Percentiles rank a stretch among this genome's conserved stretches.
Evolutionary conservation across 2,888 invertebrate genomes (phyloP).

Genomic region (Hydropsyche betteni): DNA sequence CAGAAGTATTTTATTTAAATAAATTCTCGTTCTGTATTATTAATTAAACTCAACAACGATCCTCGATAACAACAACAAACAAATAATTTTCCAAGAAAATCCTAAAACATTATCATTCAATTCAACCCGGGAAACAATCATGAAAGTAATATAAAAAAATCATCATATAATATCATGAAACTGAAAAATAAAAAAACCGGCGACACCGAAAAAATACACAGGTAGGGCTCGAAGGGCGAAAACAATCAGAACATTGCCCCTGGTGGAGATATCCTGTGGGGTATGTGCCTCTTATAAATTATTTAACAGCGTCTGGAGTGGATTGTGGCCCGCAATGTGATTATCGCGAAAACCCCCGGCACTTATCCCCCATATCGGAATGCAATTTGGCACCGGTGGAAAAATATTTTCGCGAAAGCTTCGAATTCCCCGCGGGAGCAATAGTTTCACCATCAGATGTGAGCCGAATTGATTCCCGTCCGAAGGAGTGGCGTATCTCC

Average conservation of each 20-base stretch:
- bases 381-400: slow-evolving; percentile 18
- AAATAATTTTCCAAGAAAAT: no score
- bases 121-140: no score
- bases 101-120: no score
- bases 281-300: slow-evolving; percentile 26
- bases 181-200: no score
- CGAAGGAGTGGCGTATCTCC: no score
- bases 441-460: slow-evolving; percentile 19
- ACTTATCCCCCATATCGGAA: slow-evolving; percentile 32
- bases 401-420: slow-evolving; percentile 8
- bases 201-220: no score
- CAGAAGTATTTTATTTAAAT: no score
- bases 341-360: slow-evolving; percentile 27
- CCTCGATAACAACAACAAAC: no score
- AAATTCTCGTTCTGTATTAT: no score
- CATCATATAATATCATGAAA: no score
- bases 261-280: neutral
- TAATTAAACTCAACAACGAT: no score
- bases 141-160: no score
- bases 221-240: neutral
- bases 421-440: slow-evolving; percentile 17
- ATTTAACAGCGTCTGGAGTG: slow-evolving; percentile 31
- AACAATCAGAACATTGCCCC: slow-evolving; percentile 22
- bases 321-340: slow-evolving; percentile 29
- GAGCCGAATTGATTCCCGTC: slow-evolving; percentile 8